Conservation (phyloP, 2,888 invertebrate species). For the Amiota minor region DNA sequence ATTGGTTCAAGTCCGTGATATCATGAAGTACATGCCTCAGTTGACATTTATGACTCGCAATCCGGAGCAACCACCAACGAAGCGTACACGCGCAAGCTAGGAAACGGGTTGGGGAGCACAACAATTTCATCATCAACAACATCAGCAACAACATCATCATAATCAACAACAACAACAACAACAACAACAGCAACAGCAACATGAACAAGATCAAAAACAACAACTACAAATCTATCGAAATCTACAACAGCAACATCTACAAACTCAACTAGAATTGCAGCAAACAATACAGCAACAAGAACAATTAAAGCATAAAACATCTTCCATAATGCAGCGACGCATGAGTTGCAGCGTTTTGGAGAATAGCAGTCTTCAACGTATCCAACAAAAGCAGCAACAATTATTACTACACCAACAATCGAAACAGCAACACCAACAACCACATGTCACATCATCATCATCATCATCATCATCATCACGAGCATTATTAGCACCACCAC, state of each 20-base stretch:
- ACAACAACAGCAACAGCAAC: slow-evolving; percentile 48
- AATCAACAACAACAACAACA: slow-evolving; percentile 54
- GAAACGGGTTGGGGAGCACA: slow-evolving; percentile 75
- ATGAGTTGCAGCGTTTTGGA: slow-evolving; percentile 41
- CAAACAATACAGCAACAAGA: slow-evolving; percentile 40
- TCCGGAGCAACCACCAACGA: slow-evolving; percentile 72
- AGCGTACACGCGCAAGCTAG: slow-evolving; percentile 74
- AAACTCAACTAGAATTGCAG: slow-evolving; percentile 31
- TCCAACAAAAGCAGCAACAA: slow-evolving; percentile 38
- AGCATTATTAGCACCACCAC: slow-evolving; percentile 54
- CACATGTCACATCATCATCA: slow-evolving; percentile 48
- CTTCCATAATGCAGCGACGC: background rate
- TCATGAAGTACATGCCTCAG: slow-evolving; percentile 89
- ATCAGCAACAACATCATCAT: slow-evolving; percentile 57
- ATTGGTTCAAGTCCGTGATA: slow-evolving; percentile 86
- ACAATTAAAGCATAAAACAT: slow-evolving; percentile 17
- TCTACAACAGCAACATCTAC: slow-evolving; percentile 41
- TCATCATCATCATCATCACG: slow-evolving; percentile 43
- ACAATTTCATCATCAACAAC: slow-evolving; percentile 66
- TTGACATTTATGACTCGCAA: slow-evolving; percentile 86
- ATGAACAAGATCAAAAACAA: slow-evolving; percentile 37
- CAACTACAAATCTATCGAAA: slow-evolving; percentile 37
- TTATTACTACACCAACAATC: slow-evolving; percentile 31
- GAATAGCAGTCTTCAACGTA: slow-evolving; percentile 35
- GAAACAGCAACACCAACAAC: slow-evolving; percentile 42